Base-by-base conservation (phyloP, 2,113 vertebrate species). In the Archocentrus centrarchus region DNA sequence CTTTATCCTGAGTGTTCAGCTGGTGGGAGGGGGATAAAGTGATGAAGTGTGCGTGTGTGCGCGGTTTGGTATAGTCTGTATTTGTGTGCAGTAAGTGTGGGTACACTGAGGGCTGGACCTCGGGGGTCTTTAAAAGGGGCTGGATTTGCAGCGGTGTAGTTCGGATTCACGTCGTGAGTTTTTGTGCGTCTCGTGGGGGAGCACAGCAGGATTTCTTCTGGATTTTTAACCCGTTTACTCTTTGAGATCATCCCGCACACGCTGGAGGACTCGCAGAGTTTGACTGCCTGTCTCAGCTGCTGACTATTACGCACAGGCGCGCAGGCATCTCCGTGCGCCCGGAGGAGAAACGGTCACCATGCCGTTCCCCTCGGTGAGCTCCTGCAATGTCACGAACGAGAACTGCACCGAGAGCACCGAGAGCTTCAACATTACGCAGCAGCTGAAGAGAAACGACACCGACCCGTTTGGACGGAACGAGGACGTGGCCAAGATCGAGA, bases 401-500 rank as follows among this genome's bases (percentile, higher is more conserved):
- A 93, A 93, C 82, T 64, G 79, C 53, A 91, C 77, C 20, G 62
- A 86, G 18, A 30, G 57, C 39, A 91, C 77, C 20, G 62, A 86
- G 18, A 30, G 57, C 39, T 27, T 88, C 2, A 82, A 84, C 35
- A 3, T 68, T 0, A 79, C 84, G 27, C 78, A 50, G 59, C 59
- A 17, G 35, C 77, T 27, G 3, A 55, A 13, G 13, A 84, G 27
- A 2, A 93, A 93, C 32, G 79, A n/a, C 75, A 96, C 94, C 59
- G 95, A 97, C 83, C 96, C 92, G 57, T 97, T 96, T 37, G 93
- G 92, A 18, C 96, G 98, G 35, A 94, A 99, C 89, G 98, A 99
- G 82, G 96, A 97, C 77, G 95, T 99, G 88, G 98, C 98, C 53
- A 97, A 97, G 91, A 90, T 97, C 80, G 98, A 99, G 94, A 96